These are phyloP conservation scores for Tauraco hartlaubi DNA, from an alignment of 2,797 vertebrate genomes.

Conservation along the genomic window DNA sequence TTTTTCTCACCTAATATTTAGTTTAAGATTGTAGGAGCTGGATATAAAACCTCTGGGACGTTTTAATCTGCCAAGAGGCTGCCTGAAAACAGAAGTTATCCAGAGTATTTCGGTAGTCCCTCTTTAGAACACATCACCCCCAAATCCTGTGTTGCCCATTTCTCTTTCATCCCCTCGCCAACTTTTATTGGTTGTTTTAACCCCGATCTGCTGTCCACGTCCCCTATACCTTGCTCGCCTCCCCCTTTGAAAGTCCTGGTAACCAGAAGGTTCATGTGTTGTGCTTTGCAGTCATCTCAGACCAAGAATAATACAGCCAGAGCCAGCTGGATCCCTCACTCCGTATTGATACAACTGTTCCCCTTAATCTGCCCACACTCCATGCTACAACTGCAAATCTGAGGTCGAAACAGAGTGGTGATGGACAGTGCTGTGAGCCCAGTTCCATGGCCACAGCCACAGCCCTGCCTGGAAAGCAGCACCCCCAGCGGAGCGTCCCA, in stretches of 20 bases:
- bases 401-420: not conserved
- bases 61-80: constrained; percentile 57
- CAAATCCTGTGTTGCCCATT: not conserved
- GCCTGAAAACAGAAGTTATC: constrained; percentile 32
- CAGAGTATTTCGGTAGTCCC: not conserved
- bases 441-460: not conserved
- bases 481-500: not conserved
- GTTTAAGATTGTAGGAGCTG: constrained; percentile 56
- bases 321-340: constrained; percentile 60
- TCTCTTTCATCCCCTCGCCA: constrained; percentile 2
- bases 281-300: constrained; percentile 38
- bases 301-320: constrained; percentile 61
- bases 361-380: constrained; percentile 63
- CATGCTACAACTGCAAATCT: constrained; percentile 36
- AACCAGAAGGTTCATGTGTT: constrained; percentile 64
- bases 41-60: constrained; percentile 50
- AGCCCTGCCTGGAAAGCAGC: not conserved
- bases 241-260: constrained; percentile 46
- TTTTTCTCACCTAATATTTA: constrained; percentile 68
- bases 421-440: not conserved
- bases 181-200: constrained; percentile 8
- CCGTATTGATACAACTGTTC: constrained; percentile 65
- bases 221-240: not conserved
- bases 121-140: constrained; percentile 36
- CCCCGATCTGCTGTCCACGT: not conserved